Conservation (phyloP, 2,113 vertebrate genomes). For the Sylvietta virens region DNA sequence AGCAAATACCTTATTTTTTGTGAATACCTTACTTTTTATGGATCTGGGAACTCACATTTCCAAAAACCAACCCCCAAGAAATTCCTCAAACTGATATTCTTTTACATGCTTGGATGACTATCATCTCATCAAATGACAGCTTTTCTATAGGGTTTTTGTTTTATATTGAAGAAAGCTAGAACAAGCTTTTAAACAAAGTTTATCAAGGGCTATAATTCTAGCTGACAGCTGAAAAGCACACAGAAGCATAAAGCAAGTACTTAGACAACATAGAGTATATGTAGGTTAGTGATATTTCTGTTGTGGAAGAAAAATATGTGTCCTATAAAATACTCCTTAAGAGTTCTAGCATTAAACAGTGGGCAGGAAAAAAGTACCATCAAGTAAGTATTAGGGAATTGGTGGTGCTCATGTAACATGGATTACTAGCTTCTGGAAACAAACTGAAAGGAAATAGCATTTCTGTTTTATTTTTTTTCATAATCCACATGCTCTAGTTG, state of each 20-base stretch:
- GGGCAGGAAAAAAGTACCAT: not conserved
- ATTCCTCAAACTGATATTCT: not conserved
- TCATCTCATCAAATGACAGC: not conserved
- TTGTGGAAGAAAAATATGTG: not conserved
- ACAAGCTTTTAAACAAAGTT: not conserved
- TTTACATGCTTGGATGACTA: not conserved
- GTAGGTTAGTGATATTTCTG: not conserved
- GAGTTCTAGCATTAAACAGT: not conserved
- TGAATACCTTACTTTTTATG: not conserved
- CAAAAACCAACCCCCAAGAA: not conserved
- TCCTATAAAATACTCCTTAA: not conserved
- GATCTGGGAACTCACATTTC: not conserved
- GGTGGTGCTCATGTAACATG: not conserved
- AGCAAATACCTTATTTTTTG: not conserved
- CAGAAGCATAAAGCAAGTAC: not conserved
- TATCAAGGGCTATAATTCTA: not conserved
- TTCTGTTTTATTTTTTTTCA: not conserved
- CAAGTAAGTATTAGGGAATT: not conserved
- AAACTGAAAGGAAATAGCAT: not conserved
- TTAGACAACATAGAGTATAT: not conserved
- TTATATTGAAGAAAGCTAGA: not conserved
- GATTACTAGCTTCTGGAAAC: not conserved
- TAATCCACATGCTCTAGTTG: not conserved
- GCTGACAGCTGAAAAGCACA: not conserved
- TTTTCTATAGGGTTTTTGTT: not conserved